Evolutionary conservation across 2,888 invertebrate genomes (phyloP), one percentile per base, ranked within the genome.

Genomic region (Acleris cristana): DNA sequence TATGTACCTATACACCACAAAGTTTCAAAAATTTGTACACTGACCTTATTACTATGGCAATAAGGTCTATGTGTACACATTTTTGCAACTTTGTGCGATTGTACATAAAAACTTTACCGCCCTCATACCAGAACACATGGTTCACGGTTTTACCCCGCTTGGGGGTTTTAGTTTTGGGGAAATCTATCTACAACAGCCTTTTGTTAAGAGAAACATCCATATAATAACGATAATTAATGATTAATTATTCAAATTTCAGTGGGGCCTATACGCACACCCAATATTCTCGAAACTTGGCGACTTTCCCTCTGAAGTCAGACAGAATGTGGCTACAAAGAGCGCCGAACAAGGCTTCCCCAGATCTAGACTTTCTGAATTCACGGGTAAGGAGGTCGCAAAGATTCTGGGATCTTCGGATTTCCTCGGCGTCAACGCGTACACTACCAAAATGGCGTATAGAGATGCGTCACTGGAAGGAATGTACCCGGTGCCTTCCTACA

Each of bases 341-440:
- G 86, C 86, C 23, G 87, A 89, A 55, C 94, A 95, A 79, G 94
- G 94, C 6, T 94, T 88, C 64, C 77, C 86, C 0, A 81, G 86
- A 44, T 94, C 95, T 1, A 93, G 95, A 16, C 83, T 96, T 4
- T 95, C 95, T 0, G 82, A 80, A 67, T 93, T 95, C 34, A 90
- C 94, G 0, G 69, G 81, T 0, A 85, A 90, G 16, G 96, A 96
- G 88, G 92, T 95, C 3, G 79, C 86, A 44, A 81, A 88, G 23
- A 94, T 96, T 54, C 89, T 87, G 26, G 95, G 93, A 3, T 94
- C 95, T 4, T 91, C 95, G 1, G 96, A 96, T 79, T 96, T 95
- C 81, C 87, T 96, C 40, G 96, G 95, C 0, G 73, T 96, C 6
- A 96, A 96, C 76, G 92, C 95, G 65, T 96, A 95, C 80, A 93